A percentile compares a stretch with the other conserved stretches of the same genome.
phyloP scores from a whole-genome alignment of 1,140 invertebrate species.

The Drosophila ironensis region DNA sequence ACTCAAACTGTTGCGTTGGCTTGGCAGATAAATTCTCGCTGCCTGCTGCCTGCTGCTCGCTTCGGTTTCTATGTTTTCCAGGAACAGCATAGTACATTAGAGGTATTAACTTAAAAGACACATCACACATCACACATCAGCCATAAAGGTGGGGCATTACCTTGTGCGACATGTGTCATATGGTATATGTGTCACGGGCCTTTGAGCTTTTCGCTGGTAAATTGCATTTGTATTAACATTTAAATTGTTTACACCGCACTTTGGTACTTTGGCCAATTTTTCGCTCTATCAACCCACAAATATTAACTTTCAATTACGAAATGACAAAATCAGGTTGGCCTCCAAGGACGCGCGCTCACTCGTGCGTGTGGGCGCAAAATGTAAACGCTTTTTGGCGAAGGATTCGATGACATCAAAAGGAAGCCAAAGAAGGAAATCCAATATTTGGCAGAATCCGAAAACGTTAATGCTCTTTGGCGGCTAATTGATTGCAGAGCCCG shows the following conservation, averaged over 20 bases:
- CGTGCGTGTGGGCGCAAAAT: constrained; percentile 27
- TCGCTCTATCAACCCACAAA: constrained; percentile 36
- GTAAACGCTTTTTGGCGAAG: not conserved
- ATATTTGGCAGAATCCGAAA: constrained; percentile 19
- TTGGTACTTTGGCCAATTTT: constrained; percentile 43
- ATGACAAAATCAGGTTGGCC: constrained; percentile 39
- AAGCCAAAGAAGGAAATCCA: constrained; percentile 28
- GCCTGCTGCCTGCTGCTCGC: no score
- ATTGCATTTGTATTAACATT: constrained; percentile 25
- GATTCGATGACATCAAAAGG: constrained; percentile 20
- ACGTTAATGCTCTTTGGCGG: constrained; percentile 8
- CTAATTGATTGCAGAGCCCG: constrained; percentile 26
- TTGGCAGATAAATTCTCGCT: constrained; percentile 43
- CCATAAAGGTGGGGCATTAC: constrained; percentile 19
- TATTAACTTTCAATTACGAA: constrained; percentile 67
- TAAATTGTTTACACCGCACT: constrained; percentile 48
- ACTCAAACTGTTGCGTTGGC: constrained; percentile 58
- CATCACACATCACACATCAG: constrained; percentile 12
- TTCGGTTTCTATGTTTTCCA: constrained; percentile 7
- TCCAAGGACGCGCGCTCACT: not conserved
- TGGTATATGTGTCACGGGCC: no score
- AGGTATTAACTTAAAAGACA: constrained; percentile 47
- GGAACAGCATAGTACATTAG: constrained; percentile 56
- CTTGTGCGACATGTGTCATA: constrained; percentile 21
- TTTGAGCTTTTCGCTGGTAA: constrained; percentile 32